Conservation (phyloP, 2,113 vertebrate genomes). For the Myocastor coypus region DNA sequence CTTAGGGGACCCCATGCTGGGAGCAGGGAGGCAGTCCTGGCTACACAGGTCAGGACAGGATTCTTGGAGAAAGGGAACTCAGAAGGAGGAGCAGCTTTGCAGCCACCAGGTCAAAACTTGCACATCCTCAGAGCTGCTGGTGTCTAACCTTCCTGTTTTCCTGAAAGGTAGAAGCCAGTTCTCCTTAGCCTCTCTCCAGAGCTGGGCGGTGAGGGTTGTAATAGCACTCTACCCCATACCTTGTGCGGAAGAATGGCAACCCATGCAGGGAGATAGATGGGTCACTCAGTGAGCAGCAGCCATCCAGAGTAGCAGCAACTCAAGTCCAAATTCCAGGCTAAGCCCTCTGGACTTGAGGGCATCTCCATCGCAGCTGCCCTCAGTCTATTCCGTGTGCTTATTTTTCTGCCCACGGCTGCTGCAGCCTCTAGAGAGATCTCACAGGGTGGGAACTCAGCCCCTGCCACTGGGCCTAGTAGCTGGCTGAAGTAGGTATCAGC, state of each 20-base stretch:
- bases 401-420: neutral
- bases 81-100: neutral
- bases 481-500: neutral
- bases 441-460: neutral
- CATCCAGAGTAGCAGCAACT: neutral
- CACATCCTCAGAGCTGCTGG: neutral
- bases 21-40: neutral
- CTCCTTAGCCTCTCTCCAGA: neutral
- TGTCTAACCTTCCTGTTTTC: neutral
- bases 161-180: neutral
- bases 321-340: neutral
- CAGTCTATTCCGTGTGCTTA: neutral
- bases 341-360: neutral
- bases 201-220: neutral
- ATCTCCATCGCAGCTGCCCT: neutral
- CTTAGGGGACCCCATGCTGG: neutral
- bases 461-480: neutral
- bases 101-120: neutral
- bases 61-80: conserved; percentile 15
- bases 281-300: conserved; percentile 7
- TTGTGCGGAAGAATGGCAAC: neutral
- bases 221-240: neutral
- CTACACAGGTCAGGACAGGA: neutral
- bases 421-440: neutral
- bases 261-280: neutral